Conservation (phyloP, 2,888 invertebrate genomes). For the Brassicogethes aeneus region DNA sequence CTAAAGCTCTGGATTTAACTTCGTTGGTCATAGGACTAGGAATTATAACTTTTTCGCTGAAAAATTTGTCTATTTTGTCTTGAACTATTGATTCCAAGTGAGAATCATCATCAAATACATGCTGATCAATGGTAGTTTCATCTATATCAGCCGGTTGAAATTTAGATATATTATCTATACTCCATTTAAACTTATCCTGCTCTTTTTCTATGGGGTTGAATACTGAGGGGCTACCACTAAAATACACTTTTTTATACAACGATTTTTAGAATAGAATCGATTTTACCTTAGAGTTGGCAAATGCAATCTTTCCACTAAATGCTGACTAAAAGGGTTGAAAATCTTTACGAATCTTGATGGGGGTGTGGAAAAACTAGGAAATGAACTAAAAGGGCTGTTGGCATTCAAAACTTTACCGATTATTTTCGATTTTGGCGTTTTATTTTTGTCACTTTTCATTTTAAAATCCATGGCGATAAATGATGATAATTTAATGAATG, state of each 20-base stretch:
- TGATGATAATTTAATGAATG: too few species aligned
- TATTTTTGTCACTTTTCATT: conserved; percentile 22
- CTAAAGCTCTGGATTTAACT: not conserved
- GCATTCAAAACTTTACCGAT: conserved; percentile 16
- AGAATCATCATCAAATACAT: conserved; percentile 52
- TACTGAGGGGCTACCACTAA: conserved; percentile 35
- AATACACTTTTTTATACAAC: not conserved
- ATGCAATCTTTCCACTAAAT: conserved; percentile 54
- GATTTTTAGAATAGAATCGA: not conserved
- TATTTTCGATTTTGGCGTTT: conserved; percentile 24
- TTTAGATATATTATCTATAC: conserved; percentile 60
- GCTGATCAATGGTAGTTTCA: conserved; percentile 52
- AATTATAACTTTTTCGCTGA: conserved; percentile 36
- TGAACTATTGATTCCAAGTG: conserved; percentile 55
- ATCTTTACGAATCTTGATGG: conserved; percentile 50
- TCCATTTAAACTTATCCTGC: conserved; percentile 53
- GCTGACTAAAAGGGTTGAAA: conserved; percentile 61
- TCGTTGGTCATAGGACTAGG: conserved; percentile 35
- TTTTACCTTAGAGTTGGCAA: conserved; percentile 60
- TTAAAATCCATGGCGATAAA: conserved; percentile 28
- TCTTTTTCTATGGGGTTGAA: conserved; percentile 16
- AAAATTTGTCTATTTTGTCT: conserved; percentile 53
- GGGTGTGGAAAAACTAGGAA: conserved; percentile 46
- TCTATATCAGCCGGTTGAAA: conserved; percentile 61
- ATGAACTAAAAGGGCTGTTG: conserved; percentile 33